Conservation (phyloP, 2,888 invertebrate species). For the Teleiodes luculella region DNA sequence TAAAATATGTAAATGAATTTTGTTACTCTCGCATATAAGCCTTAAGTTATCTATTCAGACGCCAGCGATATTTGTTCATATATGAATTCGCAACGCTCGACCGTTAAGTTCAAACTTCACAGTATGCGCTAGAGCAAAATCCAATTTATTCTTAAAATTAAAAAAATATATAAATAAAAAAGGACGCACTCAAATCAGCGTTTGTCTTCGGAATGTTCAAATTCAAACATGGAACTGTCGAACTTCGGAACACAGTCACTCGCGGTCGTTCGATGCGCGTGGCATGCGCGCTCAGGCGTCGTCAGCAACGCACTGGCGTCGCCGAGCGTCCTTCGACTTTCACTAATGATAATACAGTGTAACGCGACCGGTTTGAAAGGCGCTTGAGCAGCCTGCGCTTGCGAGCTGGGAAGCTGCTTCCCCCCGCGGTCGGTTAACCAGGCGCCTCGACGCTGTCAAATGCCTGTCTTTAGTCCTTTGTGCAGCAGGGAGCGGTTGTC, state of each 20-base stretch:
- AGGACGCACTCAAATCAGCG: conserved; percentile 25
- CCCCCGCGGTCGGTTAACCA: not conserved
- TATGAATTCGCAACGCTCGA: conserved; percentile 39
- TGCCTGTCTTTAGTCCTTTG: conserved; percentile 28
- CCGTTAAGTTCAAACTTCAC: conserved; percentile 46
- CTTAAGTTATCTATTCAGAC: conserved; percentile 42
- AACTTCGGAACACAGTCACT: conserved; percentile 8
- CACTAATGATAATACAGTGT: conserved; percentile 55
- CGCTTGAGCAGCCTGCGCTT: not conserved
- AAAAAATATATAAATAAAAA: conserved; percentile 20
- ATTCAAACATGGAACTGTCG: conserved; percentile 23
- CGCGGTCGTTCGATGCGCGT: conserved; percentile 21
- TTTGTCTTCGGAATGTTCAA: conserved; percentile 10
- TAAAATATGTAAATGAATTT: conserved; percentile 21
- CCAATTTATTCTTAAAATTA: conserved; percentile 8
- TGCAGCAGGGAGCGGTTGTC: conserved; percentile 29
- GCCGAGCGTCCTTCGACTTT: conserved; percentile 66
- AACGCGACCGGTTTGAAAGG: conserved; percentile 13
- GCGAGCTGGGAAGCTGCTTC: not conserved
- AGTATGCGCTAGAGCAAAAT: conserved; percentile 7
- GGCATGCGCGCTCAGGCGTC: conserved; percentile 31
- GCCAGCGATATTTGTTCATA: conserved; percentile 33
- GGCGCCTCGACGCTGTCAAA: conserved; percentile 17
- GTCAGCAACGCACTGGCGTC: conserved; percentile 49
- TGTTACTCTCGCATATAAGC: conserved; percentile 35